Evolutionary conservation across 2,113 vertebrate genomes (phyloP).

Genomic region (Cinclus cinclus): DNA sequence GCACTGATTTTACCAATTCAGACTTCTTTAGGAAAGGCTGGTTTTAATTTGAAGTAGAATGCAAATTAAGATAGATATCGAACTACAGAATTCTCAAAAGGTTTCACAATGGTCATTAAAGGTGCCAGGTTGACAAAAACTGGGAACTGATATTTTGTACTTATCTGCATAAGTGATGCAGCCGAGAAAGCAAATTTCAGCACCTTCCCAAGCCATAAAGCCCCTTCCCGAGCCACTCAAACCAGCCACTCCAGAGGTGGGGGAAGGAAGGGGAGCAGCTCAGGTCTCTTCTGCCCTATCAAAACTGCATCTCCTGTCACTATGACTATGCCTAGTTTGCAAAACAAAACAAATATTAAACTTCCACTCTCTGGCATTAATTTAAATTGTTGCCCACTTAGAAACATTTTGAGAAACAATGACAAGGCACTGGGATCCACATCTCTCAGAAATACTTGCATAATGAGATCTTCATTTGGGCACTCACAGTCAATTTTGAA

Average conservation of each 20-base stretch:
- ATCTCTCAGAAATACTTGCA: background rate
- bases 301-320: background rate
- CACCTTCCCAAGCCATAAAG: background rate
- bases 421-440: background rate
- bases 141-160: background rate
- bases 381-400: background rate
- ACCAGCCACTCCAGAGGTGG: fast-evolving
- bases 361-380: background rate
- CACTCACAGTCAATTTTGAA: background rate
- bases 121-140: background rate
- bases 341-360: background rate
- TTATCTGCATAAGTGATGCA: background rate
- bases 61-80: background rate
- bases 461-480: background rate
- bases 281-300: background rate
- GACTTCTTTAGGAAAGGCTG: background rate
- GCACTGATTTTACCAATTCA: background rate
- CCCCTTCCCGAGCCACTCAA: background rate
- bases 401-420: background rate
- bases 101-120: background rate
- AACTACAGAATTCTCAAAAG: background rate
- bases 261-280: background rate
- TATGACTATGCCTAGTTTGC: background rate
- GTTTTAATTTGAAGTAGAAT: background rate
- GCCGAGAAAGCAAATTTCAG: background rate